Conservation (phyloP, 2,888 invertebrate genomes). For the Eurytoma californica region DNA sequence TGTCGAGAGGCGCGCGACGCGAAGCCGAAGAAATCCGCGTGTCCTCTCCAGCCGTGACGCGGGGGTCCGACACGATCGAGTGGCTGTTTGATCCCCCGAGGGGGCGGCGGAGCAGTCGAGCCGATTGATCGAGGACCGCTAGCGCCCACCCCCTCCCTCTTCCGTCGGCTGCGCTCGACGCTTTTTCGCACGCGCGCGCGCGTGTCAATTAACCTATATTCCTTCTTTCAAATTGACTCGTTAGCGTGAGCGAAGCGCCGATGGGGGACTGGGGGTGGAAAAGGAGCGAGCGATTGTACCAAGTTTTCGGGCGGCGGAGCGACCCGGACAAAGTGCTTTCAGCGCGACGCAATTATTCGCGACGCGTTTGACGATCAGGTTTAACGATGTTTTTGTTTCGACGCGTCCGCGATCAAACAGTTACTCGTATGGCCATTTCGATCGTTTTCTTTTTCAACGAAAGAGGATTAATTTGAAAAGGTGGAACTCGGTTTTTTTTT, state of each 20-base stretch:
- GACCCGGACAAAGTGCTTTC: slow-evolving; percentile 5
- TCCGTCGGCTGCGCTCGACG: neutral
- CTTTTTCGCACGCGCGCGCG: neutral
- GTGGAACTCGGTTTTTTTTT: too few relatives aligned
- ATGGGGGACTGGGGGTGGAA: neutral
- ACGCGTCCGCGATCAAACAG: neutral
- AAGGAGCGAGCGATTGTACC: neutral
- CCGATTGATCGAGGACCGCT: slow-evolving; percentile 18
- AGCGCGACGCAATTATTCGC: neutral
- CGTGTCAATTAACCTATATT: slow-evolving; percentile 42
- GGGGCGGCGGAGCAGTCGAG: slow-evolving; percentile 17
- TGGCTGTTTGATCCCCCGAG: neutral
- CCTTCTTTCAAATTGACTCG: slow-evolving; percentile 32
- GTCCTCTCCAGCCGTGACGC: too few relatives aligned
- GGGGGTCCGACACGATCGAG: neutral
- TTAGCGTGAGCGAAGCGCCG: slow-evolving; percentile 24
- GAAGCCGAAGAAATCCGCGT: too few relatives aligned
- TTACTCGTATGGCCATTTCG: too few relatives aligned
- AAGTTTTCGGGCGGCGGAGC: too few relatives aligned
- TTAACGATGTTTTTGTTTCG: neutral
- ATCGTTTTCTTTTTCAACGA: neutral
- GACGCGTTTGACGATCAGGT: neutral
- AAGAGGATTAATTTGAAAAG: neutral
- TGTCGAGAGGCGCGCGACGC: too few relatives aligned
- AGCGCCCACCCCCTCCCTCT: neutral